Base-by-base conservation (phyloP, 2,888 invertebrate genomes). In the Luperina nickerlii region DNA sequence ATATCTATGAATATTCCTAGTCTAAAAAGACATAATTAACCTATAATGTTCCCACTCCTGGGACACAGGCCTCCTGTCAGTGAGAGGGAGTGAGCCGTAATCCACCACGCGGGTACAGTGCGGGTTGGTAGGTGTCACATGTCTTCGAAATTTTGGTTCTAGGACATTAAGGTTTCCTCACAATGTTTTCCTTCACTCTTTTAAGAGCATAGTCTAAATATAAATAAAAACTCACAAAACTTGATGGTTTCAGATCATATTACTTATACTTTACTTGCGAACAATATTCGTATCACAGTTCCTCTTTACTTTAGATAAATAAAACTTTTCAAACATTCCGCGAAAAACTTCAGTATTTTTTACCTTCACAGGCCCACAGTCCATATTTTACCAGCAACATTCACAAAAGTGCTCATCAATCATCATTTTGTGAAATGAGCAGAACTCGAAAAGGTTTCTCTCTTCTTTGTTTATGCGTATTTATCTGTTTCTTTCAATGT, bases 331-430 rank as follows among this genome's bases (percentile, higher is more conserved):
- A n/a, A 66, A 54, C 54, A 54, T 54, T 15, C 20, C 57, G 32
- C 48, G 11, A 13, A 66, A 63, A 84, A 32, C 15, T 74, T 73
- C 51, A 45, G 62, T 67, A 66, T 75, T 62, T 66, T 65, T 83
- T 63, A 68, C 63, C 27, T 77, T 51, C 45, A 9, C 27, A 32
- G 18, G 20, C 27, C 77, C 38, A 9, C n/a, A 32, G n/a, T 27
- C 38, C 86, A 78, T 82, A 75, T 73, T 82, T 70, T 67, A 66
- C 62, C 13, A 54, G n/a, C 45, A 82, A 67, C 67, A 75, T 84
- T 82, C 66, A 42, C 76, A 70, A 86, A 70, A 70, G 18, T 27
- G 48, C 67, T 73, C 83, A 86, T 86, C 32, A 82, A 84, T 86
- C 86, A 86, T 78, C 48, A 78, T 78, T 45, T 54, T 57, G 24